Conservation (phyloP, 2,113 vertebrate species). For the Aptenodytes forsteri region DNA sequence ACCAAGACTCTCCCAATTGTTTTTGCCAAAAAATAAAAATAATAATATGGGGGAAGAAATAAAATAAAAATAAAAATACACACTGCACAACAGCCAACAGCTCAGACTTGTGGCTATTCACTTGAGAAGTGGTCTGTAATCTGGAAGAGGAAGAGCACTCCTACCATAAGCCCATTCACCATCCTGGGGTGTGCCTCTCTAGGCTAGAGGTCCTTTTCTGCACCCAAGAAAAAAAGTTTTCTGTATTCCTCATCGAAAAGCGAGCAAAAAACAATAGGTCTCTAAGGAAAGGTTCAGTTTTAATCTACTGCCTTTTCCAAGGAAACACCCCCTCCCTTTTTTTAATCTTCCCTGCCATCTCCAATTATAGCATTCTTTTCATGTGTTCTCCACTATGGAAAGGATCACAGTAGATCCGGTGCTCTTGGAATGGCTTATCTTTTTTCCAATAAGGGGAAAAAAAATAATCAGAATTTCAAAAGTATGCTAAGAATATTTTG, state of each 20-base stretch:
- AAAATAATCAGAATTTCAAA: neutral
- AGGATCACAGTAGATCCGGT: neutral
- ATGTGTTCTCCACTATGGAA: neutral
- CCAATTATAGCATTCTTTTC: neutral
- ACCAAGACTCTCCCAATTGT: neutral
- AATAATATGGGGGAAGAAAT: neutral
- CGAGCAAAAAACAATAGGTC: conserved; percentile 2
- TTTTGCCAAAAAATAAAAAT: conserved; percentile 28
- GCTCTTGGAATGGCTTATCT: neutral
- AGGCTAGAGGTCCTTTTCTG: neutral
- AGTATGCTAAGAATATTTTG: neutral
- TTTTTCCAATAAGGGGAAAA: neutral
- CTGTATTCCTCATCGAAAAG: conserved; percentile 16
- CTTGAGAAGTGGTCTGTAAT: neutral
- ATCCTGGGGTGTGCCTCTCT: neutral
- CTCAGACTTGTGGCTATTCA: neutral
- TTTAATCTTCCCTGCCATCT: conserved; percentile 15
- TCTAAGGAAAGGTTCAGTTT: conserved; percentile 5
- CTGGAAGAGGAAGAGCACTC: conserved; percentile 36
- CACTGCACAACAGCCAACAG: neutral
- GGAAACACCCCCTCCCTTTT: neutral
- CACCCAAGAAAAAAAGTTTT: conserved; percentile 18
- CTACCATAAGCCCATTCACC: neutral
- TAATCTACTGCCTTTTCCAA: conserved; percentile 25
- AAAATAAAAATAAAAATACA: neutral